phyloP scores from a whole-genome alignment of 1,140 invertebrate species.

The Leucophenga varia region DNA sequence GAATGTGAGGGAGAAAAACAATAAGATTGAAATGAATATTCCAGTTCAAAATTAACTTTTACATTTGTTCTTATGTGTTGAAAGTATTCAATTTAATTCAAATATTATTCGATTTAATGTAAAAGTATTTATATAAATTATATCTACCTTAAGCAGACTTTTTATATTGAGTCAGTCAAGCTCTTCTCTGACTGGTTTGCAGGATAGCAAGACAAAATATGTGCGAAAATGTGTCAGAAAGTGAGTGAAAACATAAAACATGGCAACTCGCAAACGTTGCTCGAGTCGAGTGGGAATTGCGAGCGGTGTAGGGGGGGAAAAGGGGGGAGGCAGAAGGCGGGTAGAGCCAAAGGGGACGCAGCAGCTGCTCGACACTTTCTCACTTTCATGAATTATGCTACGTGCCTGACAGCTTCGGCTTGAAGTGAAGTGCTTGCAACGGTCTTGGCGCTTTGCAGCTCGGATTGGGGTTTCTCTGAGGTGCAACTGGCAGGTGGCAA shows the following conservation, averaged over 20 bases:
- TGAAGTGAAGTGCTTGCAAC: slow-evolving; percentile 7
- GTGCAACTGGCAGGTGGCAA: slow-evolving; percentile 14
- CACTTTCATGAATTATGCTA: slow-evolving; percentile 41
- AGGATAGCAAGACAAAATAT: slow-evolving; percentile 26
- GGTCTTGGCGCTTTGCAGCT: slow-evolving; percentile 10
- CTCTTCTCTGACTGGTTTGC: too few relatives aligned
- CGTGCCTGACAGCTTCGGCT: slow-evolving; percentile 25
- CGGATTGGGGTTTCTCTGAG: slow-evolving; percentile 21
- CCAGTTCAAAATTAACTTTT: too few relatives aligned
- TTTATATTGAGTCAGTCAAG: too few relatives aligned
- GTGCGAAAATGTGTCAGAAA: slow-evolving; percentile 46
- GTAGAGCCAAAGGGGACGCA: too few relatives aligned
- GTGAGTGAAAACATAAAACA: slow-evolving; percentile 43
- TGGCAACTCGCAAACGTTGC: slow-evolving; percentile 11
- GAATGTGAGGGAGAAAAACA: slow-evolving; percentile 8
- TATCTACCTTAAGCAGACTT: too few relatives aligned
- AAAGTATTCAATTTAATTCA: too few relatives aligned
- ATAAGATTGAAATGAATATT: too few relatives aligned
- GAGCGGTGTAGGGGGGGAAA: neutral
- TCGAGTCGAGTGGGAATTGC: neutral
- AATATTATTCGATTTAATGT: too few relatives aligned
- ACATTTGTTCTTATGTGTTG: too few relatives aligned
- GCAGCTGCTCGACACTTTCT: slow-evolving; percentile 23
- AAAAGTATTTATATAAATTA: too few relatives aligned
- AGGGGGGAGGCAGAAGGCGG: neutral